These are phyloP conservation scores for Leptinotarsa tumamoca DNA, from an alignment of 2,888 invertebrate genomes.

Conservation along the genomic window DNA sequence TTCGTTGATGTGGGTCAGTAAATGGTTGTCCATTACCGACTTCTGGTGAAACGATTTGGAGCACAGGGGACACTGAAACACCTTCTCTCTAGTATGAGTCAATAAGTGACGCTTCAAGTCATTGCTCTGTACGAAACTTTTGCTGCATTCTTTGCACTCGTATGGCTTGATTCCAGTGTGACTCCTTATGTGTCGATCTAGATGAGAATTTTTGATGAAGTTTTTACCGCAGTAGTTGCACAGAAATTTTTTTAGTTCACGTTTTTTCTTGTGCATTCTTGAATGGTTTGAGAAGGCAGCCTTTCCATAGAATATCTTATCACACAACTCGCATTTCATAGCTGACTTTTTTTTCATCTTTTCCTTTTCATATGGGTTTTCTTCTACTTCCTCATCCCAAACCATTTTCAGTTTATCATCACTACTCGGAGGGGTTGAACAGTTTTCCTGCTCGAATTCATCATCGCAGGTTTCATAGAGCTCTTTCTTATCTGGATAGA, in stretches of 20 bases:
- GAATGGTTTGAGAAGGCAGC: constrained; percentile 39
- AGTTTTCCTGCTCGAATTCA: constrained; percentile 6
- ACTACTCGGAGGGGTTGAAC: neutral
- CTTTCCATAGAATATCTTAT: constrained; percentile 40
- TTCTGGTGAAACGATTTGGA: constrained; percentile 46
- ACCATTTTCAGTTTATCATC: neutral
- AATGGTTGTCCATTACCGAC: constrained; percentile 45
- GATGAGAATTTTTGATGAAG: constrained; percentile 45
- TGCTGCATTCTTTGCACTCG: constrained; percentile 38
- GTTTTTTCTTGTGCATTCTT: constrained; percentile 36
- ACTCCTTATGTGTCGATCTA: constrained; percentile 42
- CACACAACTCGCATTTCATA: constrained; percentile 36
- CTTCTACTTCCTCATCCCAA: neutral
- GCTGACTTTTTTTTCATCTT: constrained; percentile 4
- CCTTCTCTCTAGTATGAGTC: constrained; percentile 46
- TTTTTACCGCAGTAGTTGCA: constrained; percentile 46
- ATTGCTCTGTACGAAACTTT: constrained; percentile 44
- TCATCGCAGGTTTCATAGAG: constrained; percentile 17
- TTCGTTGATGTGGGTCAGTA: constrained; percentile 48
- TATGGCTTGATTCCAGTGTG: constrained; percentile 45
- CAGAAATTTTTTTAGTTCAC: constrained; percentile 41
- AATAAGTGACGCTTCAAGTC: constrained; percentile 44
- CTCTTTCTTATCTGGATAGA: constrained; percentile 18
- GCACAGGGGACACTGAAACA: constrained; percentile 41
- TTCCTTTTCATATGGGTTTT: neutral